phyloP scores from a whole-genome alignment of 2,113 vertebrate species.

The Clarias magur region DNA sequence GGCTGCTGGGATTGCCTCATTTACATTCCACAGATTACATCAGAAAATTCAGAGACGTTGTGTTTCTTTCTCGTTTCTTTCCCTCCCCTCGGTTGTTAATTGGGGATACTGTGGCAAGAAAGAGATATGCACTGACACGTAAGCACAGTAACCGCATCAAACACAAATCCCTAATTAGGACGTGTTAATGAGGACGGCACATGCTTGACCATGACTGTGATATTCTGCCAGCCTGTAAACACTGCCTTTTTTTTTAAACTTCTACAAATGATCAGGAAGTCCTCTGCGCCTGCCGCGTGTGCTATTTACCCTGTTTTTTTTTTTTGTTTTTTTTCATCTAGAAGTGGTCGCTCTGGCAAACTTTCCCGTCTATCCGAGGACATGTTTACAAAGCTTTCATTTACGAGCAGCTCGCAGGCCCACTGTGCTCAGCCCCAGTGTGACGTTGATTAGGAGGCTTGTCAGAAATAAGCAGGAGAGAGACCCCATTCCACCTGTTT shows the following conservation, averaged over 20 bases:
- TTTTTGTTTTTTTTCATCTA: conserved; percentile 47
- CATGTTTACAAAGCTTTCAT: conserved; percentile 73
- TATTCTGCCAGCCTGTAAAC: conserved; percentile 40
- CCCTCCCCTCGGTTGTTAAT: conserved; percentile 56
- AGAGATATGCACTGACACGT: conserved; percentile 65
- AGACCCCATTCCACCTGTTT: conserved; percentile 66
- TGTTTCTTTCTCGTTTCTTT: conserved; percentile 16
- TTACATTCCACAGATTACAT: conserved; percentile 69
- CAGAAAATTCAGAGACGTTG: conserved; percentile 64
- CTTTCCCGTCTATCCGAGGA: conserved; percentile 58
- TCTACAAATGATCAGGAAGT: conserved; percentile 22
- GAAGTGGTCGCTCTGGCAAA: conserved; percentile 51
- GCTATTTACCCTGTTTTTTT: not conserved
- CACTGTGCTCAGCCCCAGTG: conserved; percentile 53
- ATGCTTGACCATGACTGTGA: conserved; percentile 49
- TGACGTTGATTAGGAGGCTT: conserved; percentile 69
- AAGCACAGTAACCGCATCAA: conserved; percentile 61
- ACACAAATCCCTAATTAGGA: conserved; percentile 61
- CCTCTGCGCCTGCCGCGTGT: not conserved
- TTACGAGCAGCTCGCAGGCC: conserved; percentile 64
- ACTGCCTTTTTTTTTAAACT: not conserved
- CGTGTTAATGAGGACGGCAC: conserved; percentile 46
- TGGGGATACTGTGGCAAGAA: conserved; percentile 64
- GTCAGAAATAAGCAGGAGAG: conserved; percentile 67
- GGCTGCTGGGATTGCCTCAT: conserved; percentile 64